Percentiles rank a stretch among this genome's conserved stretches.
phyloP scores from a whole-genome alignment of 2,113 vertebrate species.

The Macroglossus sobrinus region DNA sequence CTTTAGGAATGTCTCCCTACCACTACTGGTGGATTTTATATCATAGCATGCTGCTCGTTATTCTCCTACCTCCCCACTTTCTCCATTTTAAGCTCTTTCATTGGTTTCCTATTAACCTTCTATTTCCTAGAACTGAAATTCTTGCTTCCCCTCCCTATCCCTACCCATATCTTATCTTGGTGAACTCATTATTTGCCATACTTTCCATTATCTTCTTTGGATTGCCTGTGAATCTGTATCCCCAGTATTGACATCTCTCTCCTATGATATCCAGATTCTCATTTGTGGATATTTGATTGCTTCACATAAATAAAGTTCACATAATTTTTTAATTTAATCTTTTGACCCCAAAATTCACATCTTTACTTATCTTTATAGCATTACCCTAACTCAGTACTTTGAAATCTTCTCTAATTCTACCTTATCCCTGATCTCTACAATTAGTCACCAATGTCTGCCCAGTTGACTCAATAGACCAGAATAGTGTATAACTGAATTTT shows the following conservation, averaged over 20 bases:
- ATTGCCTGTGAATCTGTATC: neutral
- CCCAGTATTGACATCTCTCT: neutral
- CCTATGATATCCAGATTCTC: neutral
- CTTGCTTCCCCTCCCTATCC: neutral
- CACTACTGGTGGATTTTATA: neutral
- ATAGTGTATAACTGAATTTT: neutral
- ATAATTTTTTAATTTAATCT: neutral
- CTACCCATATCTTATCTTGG: neutral
- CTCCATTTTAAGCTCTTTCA: neutral
- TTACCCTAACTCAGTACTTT: neutral
- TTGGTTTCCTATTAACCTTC: neutral
- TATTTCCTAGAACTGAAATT: conserved; percentile 17
- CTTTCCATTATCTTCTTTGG: neutral
- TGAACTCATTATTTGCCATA: neutral
- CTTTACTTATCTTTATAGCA: neutral
- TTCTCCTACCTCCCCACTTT: neutral
- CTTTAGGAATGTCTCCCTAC: neutral
- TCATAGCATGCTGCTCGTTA: neutral
- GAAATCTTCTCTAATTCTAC: neutral
- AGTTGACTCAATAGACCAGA: neutral
- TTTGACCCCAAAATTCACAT: neutral
- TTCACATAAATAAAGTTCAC: neutral
- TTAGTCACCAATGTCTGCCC: neutral
- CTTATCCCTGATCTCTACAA: neutral
- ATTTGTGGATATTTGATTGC: neutral